These are phyloP conservation scores for Drosophila buzzatii DNA, from an alignment of 2,888 invertebrate genomes.

Conservation along the genomic window DNA sequence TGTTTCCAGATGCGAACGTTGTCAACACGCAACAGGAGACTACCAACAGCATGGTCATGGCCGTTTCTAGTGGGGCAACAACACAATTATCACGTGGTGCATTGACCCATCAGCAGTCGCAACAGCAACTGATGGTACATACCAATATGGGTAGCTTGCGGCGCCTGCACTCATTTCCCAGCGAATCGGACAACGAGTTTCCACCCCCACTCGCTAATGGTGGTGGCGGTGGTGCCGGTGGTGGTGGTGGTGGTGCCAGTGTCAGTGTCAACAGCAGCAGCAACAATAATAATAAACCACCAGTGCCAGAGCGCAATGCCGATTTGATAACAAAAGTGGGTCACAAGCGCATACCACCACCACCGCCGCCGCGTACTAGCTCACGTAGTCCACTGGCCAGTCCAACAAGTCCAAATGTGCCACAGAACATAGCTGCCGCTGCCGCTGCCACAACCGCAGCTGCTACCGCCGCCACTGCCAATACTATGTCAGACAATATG, in stretches of 20 bases:
- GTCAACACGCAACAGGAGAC: constrained; percentile 68
- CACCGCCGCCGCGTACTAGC: constrained; percentile 96
- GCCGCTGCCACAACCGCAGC: constrained; percentile 39
- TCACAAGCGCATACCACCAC: constrained; percentile 93
- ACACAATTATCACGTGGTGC: constrained; percentile 29
- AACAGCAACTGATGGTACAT: constrained; percentile 73
- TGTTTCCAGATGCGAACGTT: constrained; percentile 81
- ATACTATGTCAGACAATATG: constrained; percentile 75
- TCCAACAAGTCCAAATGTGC: constrained; percentile 90
- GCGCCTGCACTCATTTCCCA: constrained; percentile 93
- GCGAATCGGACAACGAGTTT: constrained; percentile 93
- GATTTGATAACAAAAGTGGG: constrained; percentile 91
- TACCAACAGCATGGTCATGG: constrained; percentile 83
- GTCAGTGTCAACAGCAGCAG: constrained; percentile 25
- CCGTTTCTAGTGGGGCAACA: constrained; percentile 43
- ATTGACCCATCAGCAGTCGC: constrained; percentile 56
- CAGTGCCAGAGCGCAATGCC: constrained; percentile 92
- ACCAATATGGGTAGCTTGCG: constrained; percentile 87
- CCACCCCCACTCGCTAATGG: constrained; percentile 87
- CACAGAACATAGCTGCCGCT: constrained; percentile 86
- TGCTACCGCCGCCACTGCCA: constrained; percentile 77
- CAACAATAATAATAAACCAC: constrained; percentile 88
- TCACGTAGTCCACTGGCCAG: constrained; percentile 95
- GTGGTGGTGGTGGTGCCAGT: not conserved
- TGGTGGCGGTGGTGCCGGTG: constrained; percentile 24